phyloP scores from a whole-genome alignment of 2,113 vertebrate genomes.

The Puma concolor region DNA sequence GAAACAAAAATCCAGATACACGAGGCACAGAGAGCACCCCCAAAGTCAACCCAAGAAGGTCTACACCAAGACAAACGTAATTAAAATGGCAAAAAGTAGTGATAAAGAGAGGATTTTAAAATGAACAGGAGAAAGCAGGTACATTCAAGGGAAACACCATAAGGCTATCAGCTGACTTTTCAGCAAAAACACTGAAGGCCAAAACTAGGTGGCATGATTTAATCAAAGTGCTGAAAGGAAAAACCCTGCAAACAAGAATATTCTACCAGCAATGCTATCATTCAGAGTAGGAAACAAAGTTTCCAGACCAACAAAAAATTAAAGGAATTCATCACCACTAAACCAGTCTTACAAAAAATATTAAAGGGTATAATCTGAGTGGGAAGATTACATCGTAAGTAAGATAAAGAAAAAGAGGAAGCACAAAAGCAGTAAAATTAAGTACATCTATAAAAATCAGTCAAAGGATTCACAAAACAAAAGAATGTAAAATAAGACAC shows the following conservation, averaged over 20 bases:
- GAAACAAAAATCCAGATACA: background rate
- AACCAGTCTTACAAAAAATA: background rate
- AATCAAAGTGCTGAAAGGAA: too few relatives aligned
- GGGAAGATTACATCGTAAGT: background rate
- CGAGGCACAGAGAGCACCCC: background rate
- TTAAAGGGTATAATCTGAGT: background rate
- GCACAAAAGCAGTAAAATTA: background rate
- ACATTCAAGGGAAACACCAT: too few relatives aligned
- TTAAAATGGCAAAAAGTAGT: background rate
- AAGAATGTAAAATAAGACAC: background rate
- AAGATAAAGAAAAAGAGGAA: background rate
- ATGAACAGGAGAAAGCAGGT: background rate
- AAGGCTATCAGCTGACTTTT: too few relatives aligned
- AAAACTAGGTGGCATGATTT: too few relatives aligned
- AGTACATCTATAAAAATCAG: background rate
- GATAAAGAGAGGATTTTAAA: background rate
- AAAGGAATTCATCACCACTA: background rate
- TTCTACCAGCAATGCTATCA: background rate
- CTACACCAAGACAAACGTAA: background rate
- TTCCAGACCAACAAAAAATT: background rate
- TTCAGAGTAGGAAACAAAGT: background rate
- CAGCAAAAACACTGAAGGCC: too few relatives aligned
- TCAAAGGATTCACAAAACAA: background rate
- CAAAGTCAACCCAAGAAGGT: background rate
- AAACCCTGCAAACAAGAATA: background rate